These are phyloP conservation scores for Eunapius fragilis DNA, from an alignment of 37 sponge, comb jelly and placozoan genomes.

Conservation along the genomic window DNA sequence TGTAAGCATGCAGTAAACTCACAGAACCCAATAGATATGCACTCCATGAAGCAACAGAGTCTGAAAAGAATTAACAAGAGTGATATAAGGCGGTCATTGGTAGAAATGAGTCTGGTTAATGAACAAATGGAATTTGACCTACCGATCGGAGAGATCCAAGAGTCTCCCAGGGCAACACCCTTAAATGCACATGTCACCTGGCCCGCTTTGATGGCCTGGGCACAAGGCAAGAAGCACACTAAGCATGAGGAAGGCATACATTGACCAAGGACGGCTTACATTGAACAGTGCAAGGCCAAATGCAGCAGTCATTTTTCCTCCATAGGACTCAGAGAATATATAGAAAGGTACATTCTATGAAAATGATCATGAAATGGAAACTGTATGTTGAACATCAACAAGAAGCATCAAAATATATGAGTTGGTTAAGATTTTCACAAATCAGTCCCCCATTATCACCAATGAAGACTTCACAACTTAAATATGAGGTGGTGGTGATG, in stretches of 20 bases:
- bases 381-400: too few relatives aligned
- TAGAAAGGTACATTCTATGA: constrained; percentile 75
- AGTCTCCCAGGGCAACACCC: constrained; percentile 87
- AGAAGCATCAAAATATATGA: too few relatives aligned
- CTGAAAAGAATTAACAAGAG: neutral
- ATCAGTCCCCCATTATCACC: too few relatives aligned
- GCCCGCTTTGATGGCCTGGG: constrained; percentile 54
- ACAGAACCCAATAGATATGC: neutral
- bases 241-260: neutral
- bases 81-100: too few relatives aligned
- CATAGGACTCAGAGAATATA: constrained; percentile 91
- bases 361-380: neutral
- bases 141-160: constrained; percentile 84
- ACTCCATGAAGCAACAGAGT: neutral
- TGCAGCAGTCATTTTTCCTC: constrained; percentile 86
- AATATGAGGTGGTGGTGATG: too few relatives aligned
- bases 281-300: constrained; percentile 56
- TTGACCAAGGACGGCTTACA: neutral
- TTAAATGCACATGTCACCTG: constrained; percentile 33
- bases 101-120: neutral
- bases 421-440: too few relatives aligned
- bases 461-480: too few relatives aligned
- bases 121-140: neutral
- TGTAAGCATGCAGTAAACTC: neutral
- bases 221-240: neutral